A percentile compares a stretch with the other conserved stretches of the same genome.
These are phyloP conservation scores for Pasiphila rectangulata DNA, from an alignment of 2,888 invertebrate species.

Conservation along the genomic window DNA sequence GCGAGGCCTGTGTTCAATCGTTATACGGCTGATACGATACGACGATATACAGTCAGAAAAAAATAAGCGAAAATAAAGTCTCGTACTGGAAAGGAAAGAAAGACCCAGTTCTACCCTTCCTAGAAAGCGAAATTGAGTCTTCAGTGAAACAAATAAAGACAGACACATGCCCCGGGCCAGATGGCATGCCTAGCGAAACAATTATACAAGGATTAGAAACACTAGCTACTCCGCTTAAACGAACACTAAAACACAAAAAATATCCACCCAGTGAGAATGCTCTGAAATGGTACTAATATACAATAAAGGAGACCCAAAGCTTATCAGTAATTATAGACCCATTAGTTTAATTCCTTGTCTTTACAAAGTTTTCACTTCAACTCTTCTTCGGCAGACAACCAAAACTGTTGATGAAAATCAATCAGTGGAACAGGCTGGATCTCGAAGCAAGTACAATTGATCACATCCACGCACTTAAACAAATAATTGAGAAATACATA, in stretches of 20 bases:
- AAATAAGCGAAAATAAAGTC: too few species aligned
- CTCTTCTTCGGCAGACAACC: background rate
- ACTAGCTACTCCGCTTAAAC: background rate
- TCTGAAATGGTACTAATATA: background rate
- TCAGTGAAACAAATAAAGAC: background rate
- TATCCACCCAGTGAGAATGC: background rate
- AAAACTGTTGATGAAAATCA: background rate
- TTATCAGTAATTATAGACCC: background rate
- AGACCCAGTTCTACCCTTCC: background rate
- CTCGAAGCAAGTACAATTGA: background rate
- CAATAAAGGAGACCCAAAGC: background rate
- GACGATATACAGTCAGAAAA: background rate
- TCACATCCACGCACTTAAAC: background rate
- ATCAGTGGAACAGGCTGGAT: background rate
- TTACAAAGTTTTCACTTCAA: background rate
- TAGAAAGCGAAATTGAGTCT: slow-evolving; percentile 1
- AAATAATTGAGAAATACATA: background rate
- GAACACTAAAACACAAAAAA: background rate
- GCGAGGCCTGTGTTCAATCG: too few species aligned
- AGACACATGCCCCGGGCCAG: background rate
- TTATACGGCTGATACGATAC: background rate
- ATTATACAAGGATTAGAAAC: background rate
- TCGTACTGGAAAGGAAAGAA: background rate
- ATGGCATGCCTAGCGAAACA: background rate
- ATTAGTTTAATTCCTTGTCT: background rate